Evolutionary conservation across 2,888 invertebrate species (phyloP).

Genomic region (Thumatha senex): DNA sequence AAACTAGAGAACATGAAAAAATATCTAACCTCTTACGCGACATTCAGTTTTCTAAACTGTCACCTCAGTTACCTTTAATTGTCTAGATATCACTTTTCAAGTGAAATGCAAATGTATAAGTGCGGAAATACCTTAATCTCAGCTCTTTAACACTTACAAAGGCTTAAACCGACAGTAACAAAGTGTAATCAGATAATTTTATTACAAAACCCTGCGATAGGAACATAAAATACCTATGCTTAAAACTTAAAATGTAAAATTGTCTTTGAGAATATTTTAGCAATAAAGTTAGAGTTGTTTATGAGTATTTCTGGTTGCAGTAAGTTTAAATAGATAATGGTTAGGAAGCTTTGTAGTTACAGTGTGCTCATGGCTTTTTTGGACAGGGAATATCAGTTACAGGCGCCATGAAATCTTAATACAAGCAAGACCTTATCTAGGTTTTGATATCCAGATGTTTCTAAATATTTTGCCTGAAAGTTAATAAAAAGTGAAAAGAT

Average conservation of each 20-base stretch:
- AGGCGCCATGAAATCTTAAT: no score
- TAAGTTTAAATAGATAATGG: no score
- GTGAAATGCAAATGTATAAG: slow-evolving; percentile 24
- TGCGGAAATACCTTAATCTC: slow-evolving; percentile 25
- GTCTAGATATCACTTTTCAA: slow-evolving; percentile 30
- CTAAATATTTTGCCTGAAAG: no score
- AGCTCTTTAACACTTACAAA: slow-evolving; percentile 15
- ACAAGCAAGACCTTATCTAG: no score
- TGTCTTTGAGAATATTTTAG: background rate
- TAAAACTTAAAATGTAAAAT: slow-evolving; percentile 15
- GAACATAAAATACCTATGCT: slow-evolving; percentile 13
- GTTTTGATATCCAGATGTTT: no score
- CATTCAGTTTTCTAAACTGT: slow-evolving; percentile 15
- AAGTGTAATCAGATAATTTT: slow-evolving; percentile 20
- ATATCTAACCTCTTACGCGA: slow-evolving; percentile 10
- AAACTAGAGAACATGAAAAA: background rate
- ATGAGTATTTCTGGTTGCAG: no score
- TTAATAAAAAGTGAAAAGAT: no score
- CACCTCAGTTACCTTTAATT: slow-evolving; percentile 17
- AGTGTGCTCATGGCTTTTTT: no score
- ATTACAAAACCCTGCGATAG: slow-evolving; percentile 10
- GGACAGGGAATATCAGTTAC: no score
- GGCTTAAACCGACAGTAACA: slow-evolving; percentile 20
- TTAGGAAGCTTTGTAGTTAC: no score
- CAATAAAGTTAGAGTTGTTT: background rate